phyloP scores from a whole-genome alignment of 2,888 invertebrate species.

The Aricia artaxerxes region DNA sequence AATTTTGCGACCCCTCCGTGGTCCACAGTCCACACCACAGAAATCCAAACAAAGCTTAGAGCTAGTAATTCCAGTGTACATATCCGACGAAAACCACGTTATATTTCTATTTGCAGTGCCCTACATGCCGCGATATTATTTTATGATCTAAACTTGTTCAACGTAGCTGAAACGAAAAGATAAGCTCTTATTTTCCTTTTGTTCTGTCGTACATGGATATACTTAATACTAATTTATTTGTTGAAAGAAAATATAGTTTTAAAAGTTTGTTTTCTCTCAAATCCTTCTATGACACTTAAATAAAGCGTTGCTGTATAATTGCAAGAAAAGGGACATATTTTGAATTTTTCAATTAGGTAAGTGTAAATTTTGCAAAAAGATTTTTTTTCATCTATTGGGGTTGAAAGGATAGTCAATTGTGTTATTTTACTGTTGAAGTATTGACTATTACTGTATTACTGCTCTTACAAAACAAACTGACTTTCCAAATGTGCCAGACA shows the following conservation, averaged over 20 bases:
- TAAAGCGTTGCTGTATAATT: no score
- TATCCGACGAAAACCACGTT: not conserved
- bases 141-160: conserved; percentile 19
- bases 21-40: not conserved
- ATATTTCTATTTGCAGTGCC: conserved; percentile 15
- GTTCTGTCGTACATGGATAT: not conserved
- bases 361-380: no score
- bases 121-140: conserved; percentile 12
- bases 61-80: not conserved
- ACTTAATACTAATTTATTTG: not conserved
- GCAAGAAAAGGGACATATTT: not conserved
- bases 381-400: no score
- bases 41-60: not conserved
- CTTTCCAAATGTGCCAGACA: no score
- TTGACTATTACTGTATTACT: no score
- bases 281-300: not conserved
- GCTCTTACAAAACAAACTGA: no score
- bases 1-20: not conserved
- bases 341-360: no score
- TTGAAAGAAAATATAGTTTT: not conserved
- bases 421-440: no score
- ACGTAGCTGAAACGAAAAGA: conserved; percentile 22
- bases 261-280: not conserved
- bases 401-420: no score
- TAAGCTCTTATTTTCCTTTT: conserved; percentile 31